Percentiles rank a stretch among this genome's conserved stretches.
phyloP scores from a whole-genome alignment of 2,888 invertebrate species.

The Drosophila villosipedis region DNA sequence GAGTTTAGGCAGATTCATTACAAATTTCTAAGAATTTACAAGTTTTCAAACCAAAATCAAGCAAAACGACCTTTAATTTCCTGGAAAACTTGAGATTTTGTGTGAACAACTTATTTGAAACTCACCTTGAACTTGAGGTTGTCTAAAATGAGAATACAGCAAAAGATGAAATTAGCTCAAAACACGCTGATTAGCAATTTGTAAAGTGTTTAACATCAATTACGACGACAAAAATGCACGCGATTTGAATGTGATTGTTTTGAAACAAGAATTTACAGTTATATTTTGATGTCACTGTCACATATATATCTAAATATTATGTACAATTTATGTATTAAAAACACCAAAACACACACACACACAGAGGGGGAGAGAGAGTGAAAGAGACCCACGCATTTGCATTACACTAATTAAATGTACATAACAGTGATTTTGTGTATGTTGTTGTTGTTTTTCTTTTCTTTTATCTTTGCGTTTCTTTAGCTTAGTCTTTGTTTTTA shows the following conservation, averaged over 20 bases:
- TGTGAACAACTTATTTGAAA: constrained; percentile 21
- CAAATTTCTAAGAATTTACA: background rate
- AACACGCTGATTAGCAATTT: constrained; percentile 44
- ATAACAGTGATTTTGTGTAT: constrained; percentile 24
- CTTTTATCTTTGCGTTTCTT: constrained; percentile 5
- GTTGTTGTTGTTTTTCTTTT: constrained; percentile 20
- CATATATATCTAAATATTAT: constrained; percentile 29
- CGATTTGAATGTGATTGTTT: constrained; percentile 14
- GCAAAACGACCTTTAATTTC: background rate
- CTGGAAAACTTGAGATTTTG: constrained; percentile 6
- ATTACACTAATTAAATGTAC: constrained; percentile 37
- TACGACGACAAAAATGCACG: constrained; percentile 30
- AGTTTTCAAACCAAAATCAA: no score
- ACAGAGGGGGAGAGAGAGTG: background rate
- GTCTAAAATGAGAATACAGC: constrained; percentile 45
- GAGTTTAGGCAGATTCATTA: background rate
- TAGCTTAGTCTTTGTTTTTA: constrained; percentile 17
- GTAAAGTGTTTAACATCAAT: constrained; percentile 24
- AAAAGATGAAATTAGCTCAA: constrained; percentile 63
- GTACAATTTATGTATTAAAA: constrained; percentile 9
- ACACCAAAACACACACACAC: constrained; percentile 5
- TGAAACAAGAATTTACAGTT: constrained; percentile 22
- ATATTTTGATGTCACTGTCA: constrained; percentile 38
- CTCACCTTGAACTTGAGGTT: constrained; percentile 68
- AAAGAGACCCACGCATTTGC: constrained; percentile 22